Percentiles rank a stretch among this genome's conserved stretches.
Evolutionary conservation across 2,888 invertebrate species (phyloP).

Genomic region (Maniola hyperantus): DNA sequence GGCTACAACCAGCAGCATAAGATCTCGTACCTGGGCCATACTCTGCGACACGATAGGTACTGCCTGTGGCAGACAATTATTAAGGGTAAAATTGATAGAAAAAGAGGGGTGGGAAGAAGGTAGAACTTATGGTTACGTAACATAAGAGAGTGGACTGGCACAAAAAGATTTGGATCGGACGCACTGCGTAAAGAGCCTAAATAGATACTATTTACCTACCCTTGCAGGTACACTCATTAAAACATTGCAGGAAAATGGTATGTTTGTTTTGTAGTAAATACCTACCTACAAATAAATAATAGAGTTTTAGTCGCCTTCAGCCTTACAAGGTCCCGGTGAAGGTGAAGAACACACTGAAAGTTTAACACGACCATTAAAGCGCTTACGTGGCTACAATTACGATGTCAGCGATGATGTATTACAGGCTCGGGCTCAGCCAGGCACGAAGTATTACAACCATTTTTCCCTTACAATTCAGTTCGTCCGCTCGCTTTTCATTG

Average conservation of each 20-base stretch:
- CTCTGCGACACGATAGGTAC: too few relatives aligned
- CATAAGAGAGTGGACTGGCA: too few relatives aligned
- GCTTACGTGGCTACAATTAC: constrained; percentile 66
- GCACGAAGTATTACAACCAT: constrained; percentile 50
- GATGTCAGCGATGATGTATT: constrained; percentile 72
- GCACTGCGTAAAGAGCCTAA: too few relatives aligned
- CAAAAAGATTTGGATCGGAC: not conserved
- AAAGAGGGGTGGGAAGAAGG: too few relatives aligned
- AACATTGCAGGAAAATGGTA: not conserved
- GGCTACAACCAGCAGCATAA: too few relatives aligned
- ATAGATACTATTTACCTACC: too few relatives aligned
- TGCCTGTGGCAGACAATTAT: too few relatives aligned
- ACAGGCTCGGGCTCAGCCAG: constrained; percentile 48
- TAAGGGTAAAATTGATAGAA: too few relatives aligned
- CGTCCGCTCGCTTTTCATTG: constrained; percentile 45
- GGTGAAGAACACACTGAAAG: constrained; percentile 66
- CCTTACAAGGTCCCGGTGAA: constrained; percentile 56
- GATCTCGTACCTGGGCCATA: too few relatives aligned
- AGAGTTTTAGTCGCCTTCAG: constrained; percentile 32
- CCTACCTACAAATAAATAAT: constrained; percentile 2
- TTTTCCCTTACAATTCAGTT: constrained; percentile 45
- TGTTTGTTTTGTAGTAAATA: not conserved
- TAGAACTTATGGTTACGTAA: too few relatives aligned
- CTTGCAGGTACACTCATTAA: not conserved
- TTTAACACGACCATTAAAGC: constrained; percentile 57